phyloP scores from a whole-genome alignment of 1,140 invertebrate species.

The Euura lappo region DNA sequence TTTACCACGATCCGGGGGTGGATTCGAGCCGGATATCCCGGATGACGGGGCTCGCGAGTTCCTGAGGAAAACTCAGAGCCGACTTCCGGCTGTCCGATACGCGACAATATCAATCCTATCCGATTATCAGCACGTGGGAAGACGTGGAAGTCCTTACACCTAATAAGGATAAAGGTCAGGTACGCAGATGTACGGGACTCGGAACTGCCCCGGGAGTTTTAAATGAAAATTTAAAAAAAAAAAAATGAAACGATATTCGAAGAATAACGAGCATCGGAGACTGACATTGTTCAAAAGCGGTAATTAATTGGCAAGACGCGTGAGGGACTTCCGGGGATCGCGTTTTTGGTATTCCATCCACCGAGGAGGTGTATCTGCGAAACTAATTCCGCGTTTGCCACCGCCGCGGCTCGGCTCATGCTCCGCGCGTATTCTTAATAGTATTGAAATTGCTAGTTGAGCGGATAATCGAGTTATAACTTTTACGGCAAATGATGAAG shows the following conservation, averaged over 20 bases:
- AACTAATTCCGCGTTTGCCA: too few relatives aligned
- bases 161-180: neutral
- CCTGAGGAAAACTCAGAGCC: neutral
- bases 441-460: constrained; percentile 56
- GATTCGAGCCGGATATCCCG: neutral
- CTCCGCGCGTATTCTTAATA: constrained; percentile 41
- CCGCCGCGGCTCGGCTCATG: too few relatives aligned
- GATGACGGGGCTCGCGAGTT: neutral
- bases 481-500: constrained; percentile 50
- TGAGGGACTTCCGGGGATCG: too few relatives aligned
- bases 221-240: too few relatives aligned
- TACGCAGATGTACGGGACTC: neutral
- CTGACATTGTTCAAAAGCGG: too few relatives aligned
- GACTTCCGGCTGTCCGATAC: neutral
- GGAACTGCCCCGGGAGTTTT: neutral
- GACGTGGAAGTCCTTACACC: neutral
- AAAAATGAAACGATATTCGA: neutral
- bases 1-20: neutral
- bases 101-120: neutral
- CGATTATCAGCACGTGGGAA: neutral
- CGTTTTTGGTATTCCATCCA: too few relatives aligned
- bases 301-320: too few relatives aligned
- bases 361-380: too few relatives aligned
- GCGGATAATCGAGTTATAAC: constrained; percentile 56
- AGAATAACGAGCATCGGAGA: neutral